These are phyloP conservation scores for Tortricodes alternella DNA, from an alignment of 2,888 invertebrate genomes.

Conservation along the genomic window DNA sequence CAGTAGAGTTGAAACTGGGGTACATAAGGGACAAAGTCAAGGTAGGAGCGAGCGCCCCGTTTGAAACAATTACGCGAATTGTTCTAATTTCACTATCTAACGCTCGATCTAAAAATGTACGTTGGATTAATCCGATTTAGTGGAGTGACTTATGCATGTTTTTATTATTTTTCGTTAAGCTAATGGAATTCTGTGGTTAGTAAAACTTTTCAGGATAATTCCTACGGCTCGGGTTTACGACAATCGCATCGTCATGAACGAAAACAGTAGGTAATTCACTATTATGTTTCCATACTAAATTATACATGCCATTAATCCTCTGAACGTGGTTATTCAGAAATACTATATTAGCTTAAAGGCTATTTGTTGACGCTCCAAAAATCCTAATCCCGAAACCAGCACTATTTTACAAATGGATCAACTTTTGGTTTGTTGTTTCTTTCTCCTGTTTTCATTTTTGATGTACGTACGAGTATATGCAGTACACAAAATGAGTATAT, in stretches of 20 bases:
- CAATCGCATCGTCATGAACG: neutral
- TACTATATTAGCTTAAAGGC: no score
- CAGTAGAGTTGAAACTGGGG: neutral
- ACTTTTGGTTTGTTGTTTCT: no score
- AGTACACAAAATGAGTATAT: no score
- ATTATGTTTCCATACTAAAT: no score
- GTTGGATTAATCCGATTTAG: conserved; percentile 23
- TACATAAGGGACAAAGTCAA: neutral
- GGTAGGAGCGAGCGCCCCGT: conserved; percentile 44
- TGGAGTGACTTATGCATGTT: conserved; percentile 18
- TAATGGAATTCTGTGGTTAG: conserved; percentile 5
- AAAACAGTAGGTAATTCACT: no score
- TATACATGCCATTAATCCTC: no score
- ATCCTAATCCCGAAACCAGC: no score
- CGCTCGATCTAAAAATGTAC: conserved; percentile 50
- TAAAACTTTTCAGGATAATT: neutral
- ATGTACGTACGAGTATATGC: no score
- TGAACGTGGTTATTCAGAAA: no score
- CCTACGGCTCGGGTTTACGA: neutral
- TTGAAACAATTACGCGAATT: conserved; percentile 61
- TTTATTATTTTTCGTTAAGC: conserved; percentile 24
- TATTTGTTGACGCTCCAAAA: no score
- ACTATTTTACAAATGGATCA: no score
- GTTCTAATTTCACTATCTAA: conserved; percentile 66
- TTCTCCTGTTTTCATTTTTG: no score